Conservation (phyloP, 2,888 invertebrate species). For the Aquatica leii region DNA sequence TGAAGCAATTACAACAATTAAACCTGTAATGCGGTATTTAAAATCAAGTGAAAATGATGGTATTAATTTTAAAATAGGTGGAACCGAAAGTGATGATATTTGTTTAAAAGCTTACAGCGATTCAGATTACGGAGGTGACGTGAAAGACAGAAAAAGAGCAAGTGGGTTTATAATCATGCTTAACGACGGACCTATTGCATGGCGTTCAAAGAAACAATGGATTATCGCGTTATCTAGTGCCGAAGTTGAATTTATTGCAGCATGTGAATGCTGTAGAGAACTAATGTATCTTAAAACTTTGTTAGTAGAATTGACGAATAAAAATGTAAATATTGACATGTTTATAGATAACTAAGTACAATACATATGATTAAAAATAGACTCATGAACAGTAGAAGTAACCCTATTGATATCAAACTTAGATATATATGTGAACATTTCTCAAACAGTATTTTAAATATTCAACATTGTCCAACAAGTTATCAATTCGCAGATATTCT, state of each 20-base stretch:
- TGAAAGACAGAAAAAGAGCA: not conserved
- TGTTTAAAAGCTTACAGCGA: constrained; percentile 42
- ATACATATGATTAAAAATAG: constrained; percentile 5
- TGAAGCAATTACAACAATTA: no score
- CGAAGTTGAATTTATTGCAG: not conserved
- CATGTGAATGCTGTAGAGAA: not conserved
- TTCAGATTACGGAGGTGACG: constrained; percentile 5
- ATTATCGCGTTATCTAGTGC: not conserved
- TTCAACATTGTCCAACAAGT: not conserved
- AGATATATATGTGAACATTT: constrained; percentile 3
- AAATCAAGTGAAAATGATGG: not conserved
- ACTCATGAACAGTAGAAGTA: not conserved
- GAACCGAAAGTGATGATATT: no score
- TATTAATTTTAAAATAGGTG: no score
- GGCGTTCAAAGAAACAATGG: not conserved
- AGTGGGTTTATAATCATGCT: not conserved
- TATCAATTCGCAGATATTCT: constrained; percentile 1
- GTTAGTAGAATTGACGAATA: not conserved
- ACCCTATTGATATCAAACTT: constrained; percentile 3
- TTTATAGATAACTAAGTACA: constrained; percentile 9
- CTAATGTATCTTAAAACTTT: constrained; percentile 6
- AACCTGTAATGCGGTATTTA: no score
- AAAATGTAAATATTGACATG: constrained; percentile 6
- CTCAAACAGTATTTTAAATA: not conserved
- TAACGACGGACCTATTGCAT: not conserved